Conservation (phyloP, 1,140 invertebrate genomes). For the Drosophila persimilis region DNA sequence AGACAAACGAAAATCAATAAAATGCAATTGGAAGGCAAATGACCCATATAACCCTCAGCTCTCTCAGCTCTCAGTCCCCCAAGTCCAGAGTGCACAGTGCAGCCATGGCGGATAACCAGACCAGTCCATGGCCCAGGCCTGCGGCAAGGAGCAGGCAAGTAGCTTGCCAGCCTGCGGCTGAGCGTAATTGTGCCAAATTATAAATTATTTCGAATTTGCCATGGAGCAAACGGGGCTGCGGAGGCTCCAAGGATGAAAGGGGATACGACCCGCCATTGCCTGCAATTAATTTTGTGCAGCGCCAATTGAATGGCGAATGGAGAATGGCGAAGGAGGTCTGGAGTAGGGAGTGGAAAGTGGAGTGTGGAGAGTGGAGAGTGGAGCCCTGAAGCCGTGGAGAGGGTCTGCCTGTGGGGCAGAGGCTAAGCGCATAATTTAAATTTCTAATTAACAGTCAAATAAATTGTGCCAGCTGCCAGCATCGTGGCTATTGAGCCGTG, state of each 20-base stretch:
- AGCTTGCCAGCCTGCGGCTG: conserved; percentile 53
- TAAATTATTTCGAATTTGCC: conserved; percentile 77
- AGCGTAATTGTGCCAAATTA: conserved; percentile 77
- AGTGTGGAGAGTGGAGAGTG: conserved; percentile 2
- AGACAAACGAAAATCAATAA: conserved; percentile 65
- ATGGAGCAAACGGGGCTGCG: conserved; percentile 58
- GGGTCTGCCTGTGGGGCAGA: conserved; percentile 37
- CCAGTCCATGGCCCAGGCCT: conserved; percentile 34
- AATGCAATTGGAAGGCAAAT: conserved; percentile 72
- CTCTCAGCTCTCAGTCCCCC: neutral
- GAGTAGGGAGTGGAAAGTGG: neutral
- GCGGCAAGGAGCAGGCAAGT: conserved; percentile 32
- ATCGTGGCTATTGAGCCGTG: conserved; percentile 63
- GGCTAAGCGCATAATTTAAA: conserved; percentile 78
- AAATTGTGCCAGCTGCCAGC: conserved; percentile 72
- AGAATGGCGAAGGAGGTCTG: conserved; percentile 14
- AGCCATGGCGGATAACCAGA: conserved; percentile 12
- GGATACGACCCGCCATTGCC: conserved; percentile 20
- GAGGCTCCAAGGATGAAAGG: conserved; percentile 6
- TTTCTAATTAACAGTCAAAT: conserved; percentile 80
- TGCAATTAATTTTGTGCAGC: conserved; percentile 77
- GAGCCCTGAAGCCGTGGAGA: neutral
- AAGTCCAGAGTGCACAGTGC: no score
- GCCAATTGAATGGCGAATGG: conserved; percentile 62
- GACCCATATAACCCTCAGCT: conserved; percentile 64